Evolutionary conservation across 2,797 vertebrate genomes (phyloP), one percentile per base, ranked within the genome.

Genomic region (Toxotes lorentzi): DNA sequence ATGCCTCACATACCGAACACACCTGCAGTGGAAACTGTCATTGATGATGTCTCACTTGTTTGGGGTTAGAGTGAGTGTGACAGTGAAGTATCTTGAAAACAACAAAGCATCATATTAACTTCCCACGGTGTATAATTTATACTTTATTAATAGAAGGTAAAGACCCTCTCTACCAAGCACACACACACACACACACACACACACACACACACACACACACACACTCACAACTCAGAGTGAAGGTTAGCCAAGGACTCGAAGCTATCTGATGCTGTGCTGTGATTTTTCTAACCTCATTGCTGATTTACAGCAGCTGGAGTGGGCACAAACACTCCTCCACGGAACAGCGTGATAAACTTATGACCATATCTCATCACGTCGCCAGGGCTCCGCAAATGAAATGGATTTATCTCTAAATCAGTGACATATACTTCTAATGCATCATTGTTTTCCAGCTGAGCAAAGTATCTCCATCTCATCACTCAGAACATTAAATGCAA

Each of bases 231-330:
- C 43, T 19, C n/a, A 74, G 45, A 71, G 38, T 84, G 86, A 90
- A 92, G 88, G 91, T 91, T 73, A 81, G 65, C 75, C 86, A 90
- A 89, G 89, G 91, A 88, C 83, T 71, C 63, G 38, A 12, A 40
- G 64, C 75, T 87, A 86, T 90, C 87, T 84, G 83, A 84, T 88
- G 77, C 59, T 58, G 70, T 34, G 56, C 82, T 86, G 72, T 57
- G 76, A 88, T 78, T 86, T 88, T 77, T 78, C 82, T 71, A 69
- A 72, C 89, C 79, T 86, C 70, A 70, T 45, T 56, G 82, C 70
- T 90, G 90, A 92, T 91, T 89, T 89, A 93, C 81, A 50, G 86
- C 84, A 61, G 67, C 75, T 81, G 57, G 83, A 90, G 74, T 84
- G 76, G 83, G 82, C 73, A 68, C 79, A 85, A 81, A 86, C 76